Base-by-base conservation (phyloP, 2,113 vertebrate species). In the Fregetta grallaria region DNA sequence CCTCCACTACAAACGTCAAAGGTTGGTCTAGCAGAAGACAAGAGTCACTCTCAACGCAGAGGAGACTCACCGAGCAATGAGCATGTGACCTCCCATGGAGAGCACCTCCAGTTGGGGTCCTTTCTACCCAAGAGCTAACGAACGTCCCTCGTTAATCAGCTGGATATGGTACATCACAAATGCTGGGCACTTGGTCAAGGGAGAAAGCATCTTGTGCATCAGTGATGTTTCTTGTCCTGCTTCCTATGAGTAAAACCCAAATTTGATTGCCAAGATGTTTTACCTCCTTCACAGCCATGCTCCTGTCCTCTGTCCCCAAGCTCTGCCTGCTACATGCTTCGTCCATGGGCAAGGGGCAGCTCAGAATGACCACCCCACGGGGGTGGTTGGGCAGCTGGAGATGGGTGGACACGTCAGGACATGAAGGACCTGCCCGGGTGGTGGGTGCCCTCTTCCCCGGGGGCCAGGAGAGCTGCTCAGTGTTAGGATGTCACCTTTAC, bases 1-100 rank as follows among this genome's bases (percentile, higher is more conserved):
- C 53, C 72, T 44, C 11, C n/a, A 3, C 30, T 15, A 13, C 0
- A 0, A 38, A 19, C 21, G 30, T 7, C n/a, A 4, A 10, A 19
- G 36, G 23, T 0, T 23, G 70, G 34, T 13, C 6, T 22, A 19
- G 17, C 15, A 36, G 47, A 30, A 34, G 53, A 11, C 3, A 12
- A 53, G 29, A 44, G 40, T 20, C 22, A 17, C 27, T 29, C 47
- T 23, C 10, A 18, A 2, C 0, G 4, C 36, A 20, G 40, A 1
- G 0, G 72, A n/a, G 52, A 66, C 25, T 36, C 40, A 13, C 2
- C 1, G 2, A 40, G 62, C 13, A 34, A 9, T 4, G 2, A 27
- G n/a, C 13, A 3, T 11, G 25, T 4, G 6, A 36, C 65, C 7
- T 21, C 14, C 15, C 29, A 10, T 9, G 22, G 29, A 45, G 10